Base-by-base conservation (phyloP, 2,797 vertebrate species). In the Poeciliopsis gracilis region DNA sequence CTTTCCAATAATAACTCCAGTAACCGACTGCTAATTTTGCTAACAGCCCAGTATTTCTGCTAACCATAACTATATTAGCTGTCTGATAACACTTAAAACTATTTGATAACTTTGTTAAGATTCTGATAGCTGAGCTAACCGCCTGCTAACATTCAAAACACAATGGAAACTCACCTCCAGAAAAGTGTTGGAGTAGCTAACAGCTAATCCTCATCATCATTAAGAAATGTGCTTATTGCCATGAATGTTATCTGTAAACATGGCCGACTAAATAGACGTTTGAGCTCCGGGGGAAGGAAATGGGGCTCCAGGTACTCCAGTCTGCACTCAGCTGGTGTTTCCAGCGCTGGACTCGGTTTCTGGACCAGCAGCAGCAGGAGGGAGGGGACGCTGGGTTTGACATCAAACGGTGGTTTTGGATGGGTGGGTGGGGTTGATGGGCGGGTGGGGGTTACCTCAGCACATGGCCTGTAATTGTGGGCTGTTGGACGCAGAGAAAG, bases 381-480 rank as follows among this genome's bases (percentile, higher is more conserved):
- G 84, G 86, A 74, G 81, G 84, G 84, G 80, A 23, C 13, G 72
- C 78, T 83, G 85, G 87, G 81, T 85, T 70, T 76, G 46, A 86
- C 67, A 92, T 91, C 74, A 93, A 92, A 92, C 88, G 15, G 83
- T 51, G 89, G 87, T 90, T 89, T 67, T 69, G 66, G 66, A n/a
- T 80, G 86, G 84, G 86, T 82, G 86, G 90, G 90, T 89, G 91
- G 87, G 78, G 88, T 83, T 49, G 57, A 1, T 57, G 45, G 79
- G 83, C 25, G 66, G 72, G 78, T 77, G 77, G 87, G 84, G 71
- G 53, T 53, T 69, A 74, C 84, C 77, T 83, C 82, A 83, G 84
- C 84, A 78, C 80, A 78, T 23, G 76, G 77, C 77, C 94, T 94
- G 85, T 95, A 94, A 95, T 95, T 95, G 89, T 83, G 89, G 87